These are phyloP conservation scores for Cenopis cana DNA, from an alignment of 2,888 invertebrate species.

Conservation along the genomic window DNA sequence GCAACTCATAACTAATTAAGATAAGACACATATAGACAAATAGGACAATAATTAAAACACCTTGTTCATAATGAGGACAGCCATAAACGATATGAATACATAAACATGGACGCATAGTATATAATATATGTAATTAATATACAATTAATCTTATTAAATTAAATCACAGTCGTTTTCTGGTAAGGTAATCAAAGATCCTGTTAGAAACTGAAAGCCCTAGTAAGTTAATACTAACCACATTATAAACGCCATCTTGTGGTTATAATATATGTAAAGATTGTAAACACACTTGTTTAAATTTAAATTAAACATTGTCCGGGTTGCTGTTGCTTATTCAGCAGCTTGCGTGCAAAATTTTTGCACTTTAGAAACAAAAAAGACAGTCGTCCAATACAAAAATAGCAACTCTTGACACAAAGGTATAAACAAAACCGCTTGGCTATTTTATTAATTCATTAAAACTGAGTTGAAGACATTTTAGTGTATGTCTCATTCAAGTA, in stretches of 20 bases:
- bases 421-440: too few relatives aligned
- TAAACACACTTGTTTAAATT: neutral
- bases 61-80: conserved; percentile 12
- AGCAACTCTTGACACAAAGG: too few relatives aligned
- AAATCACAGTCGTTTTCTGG: neutral
- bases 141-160: neutral
- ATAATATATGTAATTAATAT: too few relatives aligned
- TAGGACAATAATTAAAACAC: neutral
- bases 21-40: neutral
- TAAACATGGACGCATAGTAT: too few relatives aligned
- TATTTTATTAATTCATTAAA: too few relatives aligned
- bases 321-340: neutral
- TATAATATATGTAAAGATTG: neutral
- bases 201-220: neutral
- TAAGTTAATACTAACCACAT: neutral
- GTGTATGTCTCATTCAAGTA: conserved; percentile 4
- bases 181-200: conserved; percentile 3
- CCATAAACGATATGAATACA: conserved; percentile 5
- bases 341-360: neutral
- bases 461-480: too few relatives aligned
- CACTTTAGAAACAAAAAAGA: neutral
- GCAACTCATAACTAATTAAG: neutral
- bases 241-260: conserved; percentile 1
- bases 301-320: neutral
- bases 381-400: too few relatives aligned